These are phyloP conservation scores for Sphenodon punctatus DNA, from an alignment of 2,797 vertebrate species.

Conservation along the genomic window DNA sequence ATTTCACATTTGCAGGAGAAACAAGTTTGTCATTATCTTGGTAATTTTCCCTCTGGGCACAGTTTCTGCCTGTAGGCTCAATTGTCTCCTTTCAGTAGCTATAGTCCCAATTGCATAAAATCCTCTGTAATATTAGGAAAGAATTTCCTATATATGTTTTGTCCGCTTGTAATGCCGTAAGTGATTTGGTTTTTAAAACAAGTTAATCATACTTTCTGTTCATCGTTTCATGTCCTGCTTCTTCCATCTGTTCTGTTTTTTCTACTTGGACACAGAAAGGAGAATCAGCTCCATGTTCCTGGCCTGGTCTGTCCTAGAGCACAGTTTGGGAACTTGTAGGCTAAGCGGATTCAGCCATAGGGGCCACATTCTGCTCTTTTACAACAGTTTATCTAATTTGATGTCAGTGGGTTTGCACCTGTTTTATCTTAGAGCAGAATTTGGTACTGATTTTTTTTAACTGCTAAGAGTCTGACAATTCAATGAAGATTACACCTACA, in stretches of 20 bases:
- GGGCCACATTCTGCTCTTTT: background rate
- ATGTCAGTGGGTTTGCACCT: background rate
- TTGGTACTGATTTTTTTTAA: conserved; percentile 6
- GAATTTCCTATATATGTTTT: background rate
- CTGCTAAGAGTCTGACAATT: background rate
- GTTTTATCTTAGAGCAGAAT: conserved; percentile 5
- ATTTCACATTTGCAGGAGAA: background rate
- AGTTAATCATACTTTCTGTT: background rate
- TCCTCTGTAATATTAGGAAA: background rate
- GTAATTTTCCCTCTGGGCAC: background rate
- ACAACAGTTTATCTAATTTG: background rate
- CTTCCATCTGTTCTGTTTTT: background rate
- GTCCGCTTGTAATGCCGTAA: background rate
- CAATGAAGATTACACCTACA: background rate
- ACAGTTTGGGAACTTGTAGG: background rate
- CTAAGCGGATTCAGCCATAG: background rate
- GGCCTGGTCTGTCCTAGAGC: background rate
- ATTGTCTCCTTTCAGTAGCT: background rate
- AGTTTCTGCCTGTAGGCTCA: background rate
- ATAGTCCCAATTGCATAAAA: conserved; percentile 2
- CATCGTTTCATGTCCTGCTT: conserved; percentile 1
- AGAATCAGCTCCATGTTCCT: background rate
- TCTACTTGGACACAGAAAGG: background rate
- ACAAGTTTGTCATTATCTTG: background rate
- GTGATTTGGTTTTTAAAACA: background rate